Base-by-base conservation (phyloP, 2,797 vertebrate species). In the Glyptemys insculpta region DNA sequence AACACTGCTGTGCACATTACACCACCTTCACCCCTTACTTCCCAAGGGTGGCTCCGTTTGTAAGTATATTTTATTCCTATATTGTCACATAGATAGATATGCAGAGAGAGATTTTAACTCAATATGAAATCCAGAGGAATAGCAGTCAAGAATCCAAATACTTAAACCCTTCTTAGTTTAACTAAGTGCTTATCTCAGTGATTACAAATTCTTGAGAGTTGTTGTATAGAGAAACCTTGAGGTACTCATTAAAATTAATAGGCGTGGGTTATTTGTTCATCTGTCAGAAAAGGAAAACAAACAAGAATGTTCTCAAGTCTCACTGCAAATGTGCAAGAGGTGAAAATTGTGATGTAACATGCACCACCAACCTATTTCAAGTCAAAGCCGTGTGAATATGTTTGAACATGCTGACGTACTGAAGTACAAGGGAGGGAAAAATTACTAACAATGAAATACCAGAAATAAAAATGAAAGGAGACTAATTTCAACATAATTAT, bases 221-320 rank as follows among this genome's bases (percentile, higher is more conserved):
- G 88, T 93, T 84, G 78, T 18, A 19, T 59, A 88, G 86, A 34
- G 95, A 87, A 97, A 95, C 93, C 92, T 94, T 87, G 90, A 95
- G 91, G 89, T 95, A 49, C 93, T 97, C 91, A 93, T 97, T 97
- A 96, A 97, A 97, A 95, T 96, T 89, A 96, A 97, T 94, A 79
- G 7, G 15, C 31, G 79, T 57, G 83, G 78, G 56, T 88, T 78
- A 87, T 97, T 96, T 97, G 88, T 95, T 97, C 95, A 50, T 91
- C 87, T 96, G 82, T 87, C 86, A 94, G 94, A 8, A 81, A 81
- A 87, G 44, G 14, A 86, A 65, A 93, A 57, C 2, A 3, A 31
- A 0, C 78, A 44, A 12, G 1, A 84, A 78, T 27, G 54, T 96
- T 96, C 85, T 49, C 6, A 27, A 49, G 49, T 85, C 88, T 83